Conservation (phyloP, 2,113 vertebrate genomes). For the Scomber scombrus region DNA sequence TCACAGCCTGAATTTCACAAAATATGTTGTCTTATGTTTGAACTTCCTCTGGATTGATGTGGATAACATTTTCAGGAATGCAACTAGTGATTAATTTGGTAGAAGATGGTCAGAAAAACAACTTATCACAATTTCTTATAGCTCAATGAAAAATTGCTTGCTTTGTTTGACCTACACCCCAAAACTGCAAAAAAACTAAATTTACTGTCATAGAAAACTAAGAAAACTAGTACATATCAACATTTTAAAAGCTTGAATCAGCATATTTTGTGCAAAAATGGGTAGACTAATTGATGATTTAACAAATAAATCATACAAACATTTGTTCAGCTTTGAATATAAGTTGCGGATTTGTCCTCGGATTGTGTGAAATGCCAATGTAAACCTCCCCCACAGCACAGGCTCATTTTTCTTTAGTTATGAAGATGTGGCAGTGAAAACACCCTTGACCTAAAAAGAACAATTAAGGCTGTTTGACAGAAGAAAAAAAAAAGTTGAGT, state of each 20-base stretch:
- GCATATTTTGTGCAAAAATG: not conserved
- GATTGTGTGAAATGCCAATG: not conserved
- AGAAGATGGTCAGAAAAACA: not conserved
- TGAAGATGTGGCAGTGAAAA: not conserved
- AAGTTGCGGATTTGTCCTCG: not conserved
- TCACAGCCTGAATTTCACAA: not conserved
- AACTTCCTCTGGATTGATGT: not conserved
- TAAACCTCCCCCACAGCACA: not conserved
- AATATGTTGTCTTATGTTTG: not conserved
- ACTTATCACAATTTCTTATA: not conserved
- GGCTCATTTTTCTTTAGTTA: not conserved
- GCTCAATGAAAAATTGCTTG: no score
- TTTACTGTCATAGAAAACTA: no score
- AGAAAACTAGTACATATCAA: not conserved
- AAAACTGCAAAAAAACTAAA: no score
- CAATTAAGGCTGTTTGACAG: slow-evolving; percentile 2
- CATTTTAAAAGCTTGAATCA: not conserved
- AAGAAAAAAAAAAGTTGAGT: not conserved
- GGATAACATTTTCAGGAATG: not conserved
- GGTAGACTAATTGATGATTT: not conserved
- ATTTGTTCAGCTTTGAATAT: no score
- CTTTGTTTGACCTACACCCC: no score
- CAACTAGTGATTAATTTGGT: not conserved
- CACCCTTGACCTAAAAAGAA: not conserved
- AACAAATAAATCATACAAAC: not conserved